These are phyloP conservation scores for Aethes cnicana DNA, from an alignment of 2,888 invertebrate genomes.

Conservation along the genomic window DNA sequence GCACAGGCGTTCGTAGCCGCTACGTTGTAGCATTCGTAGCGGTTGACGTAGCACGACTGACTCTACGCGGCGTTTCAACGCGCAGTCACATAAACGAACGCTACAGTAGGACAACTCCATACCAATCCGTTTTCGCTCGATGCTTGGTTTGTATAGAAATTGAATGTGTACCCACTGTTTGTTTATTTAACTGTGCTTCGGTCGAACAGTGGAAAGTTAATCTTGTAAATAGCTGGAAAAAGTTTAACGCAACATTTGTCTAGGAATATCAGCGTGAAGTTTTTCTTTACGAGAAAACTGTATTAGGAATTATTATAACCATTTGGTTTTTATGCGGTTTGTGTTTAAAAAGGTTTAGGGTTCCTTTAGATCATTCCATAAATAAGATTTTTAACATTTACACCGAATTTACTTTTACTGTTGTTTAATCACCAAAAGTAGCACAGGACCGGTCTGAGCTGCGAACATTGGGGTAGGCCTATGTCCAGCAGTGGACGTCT, in stretches of 20 bases:
- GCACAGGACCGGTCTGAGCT: no score
- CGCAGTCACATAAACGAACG: slow-evolving; percentile 53
- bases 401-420: no score
- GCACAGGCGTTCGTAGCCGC: slow-evolving; percentile 20
- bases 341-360: background rate
- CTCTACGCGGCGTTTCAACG: slow-evolving; percentile 54
- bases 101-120: slow-evolving; percentile 39
- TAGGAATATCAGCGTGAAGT: slow-evolving; percentile 39
- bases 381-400: no score
- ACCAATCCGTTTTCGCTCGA: slow-evolving; percentile 32
- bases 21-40: slow-evolving; percentile 57
- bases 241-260: slow-evolving; percentile 46
- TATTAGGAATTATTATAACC: slow-evolving; percentile 26
- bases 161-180: slow-evolving; percentile 25
- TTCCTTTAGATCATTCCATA: no score
- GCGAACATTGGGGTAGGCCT: no score
- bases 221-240: slow-evolving; percentile 52
- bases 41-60: slow-evolving; percentile 64
- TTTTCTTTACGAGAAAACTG: slow-evolving; percentile 37
- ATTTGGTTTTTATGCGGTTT: slow-evolving; percentile 17
- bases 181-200: slow-evolving; percentile 26
- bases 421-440: no score
- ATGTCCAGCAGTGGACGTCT: no score
- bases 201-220: slow-evolving; percentile 43
- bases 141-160: slow-evolving; percentile 30